Conservation (phyloP, 2,888 invertebrate genomes). For the Dilophus febrilis region DNA sequence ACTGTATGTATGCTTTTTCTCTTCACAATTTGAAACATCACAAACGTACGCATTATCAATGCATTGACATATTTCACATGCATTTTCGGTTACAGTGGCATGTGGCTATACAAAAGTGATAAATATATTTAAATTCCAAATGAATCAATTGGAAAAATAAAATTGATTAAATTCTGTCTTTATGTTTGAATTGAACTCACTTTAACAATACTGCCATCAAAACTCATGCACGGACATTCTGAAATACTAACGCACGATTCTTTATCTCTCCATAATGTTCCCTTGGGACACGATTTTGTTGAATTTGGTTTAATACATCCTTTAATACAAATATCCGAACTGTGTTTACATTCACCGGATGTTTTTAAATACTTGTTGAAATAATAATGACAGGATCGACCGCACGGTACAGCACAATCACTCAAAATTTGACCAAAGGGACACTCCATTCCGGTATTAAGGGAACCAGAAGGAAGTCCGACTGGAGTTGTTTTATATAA, state of each 20-base stretch:
- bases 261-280: conserved; percentile 52
- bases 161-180: background rate
- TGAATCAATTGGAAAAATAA: conserved; percentile 1
- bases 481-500: background rate
- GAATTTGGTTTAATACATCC: conserved; percentile 27
- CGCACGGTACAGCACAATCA: conserved; percentile 56
- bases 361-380: conserved; percentile 19
- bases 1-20: conserved; percentile 1
- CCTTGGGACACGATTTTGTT: conserved; percentile 34
- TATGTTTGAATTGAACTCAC: conserved; percentile 23
- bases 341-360: conserved; percentile 16
- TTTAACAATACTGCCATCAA: conserved; percentile 44
- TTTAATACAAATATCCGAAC: conserved; percentile 18
- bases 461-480: background rate
- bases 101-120: conserved; percentile 32
- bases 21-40: conserved; percentile 5
- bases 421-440: conserved; percentile 37
- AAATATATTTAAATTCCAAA: no score
- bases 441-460: conserved; percentile 13
- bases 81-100: conserved; percentile 1
- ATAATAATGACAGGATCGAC: conserved; percentile 51
- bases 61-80: conserved; percentile 5
- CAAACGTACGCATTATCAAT: conserved; percentile 7
- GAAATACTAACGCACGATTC: conserved; percentile 50
- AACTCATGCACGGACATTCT: conserved; percentile 60